Base-by-base conservation (phyloP, 2,797 vertebrate genomes). In the Menidia menidia region DNA sequence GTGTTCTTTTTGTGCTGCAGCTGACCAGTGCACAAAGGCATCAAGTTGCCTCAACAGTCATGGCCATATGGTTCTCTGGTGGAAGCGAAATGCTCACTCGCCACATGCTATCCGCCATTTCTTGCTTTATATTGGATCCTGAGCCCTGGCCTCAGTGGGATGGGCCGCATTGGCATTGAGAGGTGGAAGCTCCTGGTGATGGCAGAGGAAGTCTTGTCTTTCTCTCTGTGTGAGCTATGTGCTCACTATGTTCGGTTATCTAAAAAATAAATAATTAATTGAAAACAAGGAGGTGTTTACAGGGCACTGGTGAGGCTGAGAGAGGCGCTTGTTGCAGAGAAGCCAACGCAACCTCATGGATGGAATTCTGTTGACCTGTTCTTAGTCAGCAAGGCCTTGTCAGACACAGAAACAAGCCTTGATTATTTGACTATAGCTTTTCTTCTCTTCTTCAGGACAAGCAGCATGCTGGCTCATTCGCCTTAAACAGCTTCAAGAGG, bases 181-280 rank as follows among this genome's bases (percentile, higher is more conserved):
- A 83, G 73, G 79, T 90, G 92, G 94, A 95, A 94, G 90, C 90
- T 88, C 91, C 92, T 77, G 86, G 88, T 84, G 93, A 88, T 93
- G 79, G 79, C 74, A 78, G 78, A 91, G 89, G 91, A 93, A 93
- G 88, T 84, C 70, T 75, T 90, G 87, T 89, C 72, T 87, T 77
- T 83, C 44, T 85, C 87, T 82, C 89, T 77, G 81, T 86, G 78
- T 88, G 87, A 87, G 86, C 80, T 76, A 80, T 80, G 78, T 83
- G 85, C 82, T 89, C 80, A 69, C 67, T n/a, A 57, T 71, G 73
- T 78, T 80, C 71, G 81, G 76, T 81, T 78, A 71, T 80, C 79
- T 19, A 71, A 78, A 65, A 85, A 43, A 73, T 71, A 77, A 71
- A 62, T 64, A 78, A 75, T 42, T 53, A 60, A 71, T 58, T 71